Evolutionary conservation across 2,797 vertebrate genomes (phyloP).

Genomic region (Petrocephalus sullivani): DNA sequence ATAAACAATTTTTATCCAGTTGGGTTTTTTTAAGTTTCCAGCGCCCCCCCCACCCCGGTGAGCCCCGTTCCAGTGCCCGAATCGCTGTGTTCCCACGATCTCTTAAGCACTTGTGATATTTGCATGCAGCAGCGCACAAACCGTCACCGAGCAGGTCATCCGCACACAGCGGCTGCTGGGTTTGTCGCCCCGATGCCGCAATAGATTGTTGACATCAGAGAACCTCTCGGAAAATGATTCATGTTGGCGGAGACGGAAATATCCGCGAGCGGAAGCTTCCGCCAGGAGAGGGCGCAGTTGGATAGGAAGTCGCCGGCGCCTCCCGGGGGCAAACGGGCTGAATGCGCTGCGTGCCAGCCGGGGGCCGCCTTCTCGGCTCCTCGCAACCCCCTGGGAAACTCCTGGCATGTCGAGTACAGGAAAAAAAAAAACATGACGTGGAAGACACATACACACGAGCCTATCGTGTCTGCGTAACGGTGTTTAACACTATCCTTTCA

Average conservation of each 20-base stretch:
- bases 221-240: neutral
- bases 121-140: neutral
- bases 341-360: neutral
- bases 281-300: constrained; percentile 17
- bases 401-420: neutral
- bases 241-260: neutral
- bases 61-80: neutral
- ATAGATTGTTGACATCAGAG: neutral
- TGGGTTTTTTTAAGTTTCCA: neutral
- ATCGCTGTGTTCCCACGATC: neutral
- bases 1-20: neutral
- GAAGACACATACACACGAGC: neutral
- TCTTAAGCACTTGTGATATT: neutral
- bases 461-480: neutral
- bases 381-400: neutral
- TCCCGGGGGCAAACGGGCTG: neutral
- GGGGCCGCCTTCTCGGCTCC: neutral
- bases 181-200: neutral
- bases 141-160: neutral
- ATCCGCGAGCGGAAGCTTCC: neutral
- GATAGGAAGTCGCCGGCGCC: neutral
- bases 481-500: neutral
- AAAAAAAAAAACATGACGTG: neutral
- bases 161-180: neutral
- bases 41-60: neutral